Percentiles rank a stretch among this genome's conserved stretches.
Conservation (phyloP, 2,888 invertebrate species). For the Sphaerophoria taeniata region DNA sequence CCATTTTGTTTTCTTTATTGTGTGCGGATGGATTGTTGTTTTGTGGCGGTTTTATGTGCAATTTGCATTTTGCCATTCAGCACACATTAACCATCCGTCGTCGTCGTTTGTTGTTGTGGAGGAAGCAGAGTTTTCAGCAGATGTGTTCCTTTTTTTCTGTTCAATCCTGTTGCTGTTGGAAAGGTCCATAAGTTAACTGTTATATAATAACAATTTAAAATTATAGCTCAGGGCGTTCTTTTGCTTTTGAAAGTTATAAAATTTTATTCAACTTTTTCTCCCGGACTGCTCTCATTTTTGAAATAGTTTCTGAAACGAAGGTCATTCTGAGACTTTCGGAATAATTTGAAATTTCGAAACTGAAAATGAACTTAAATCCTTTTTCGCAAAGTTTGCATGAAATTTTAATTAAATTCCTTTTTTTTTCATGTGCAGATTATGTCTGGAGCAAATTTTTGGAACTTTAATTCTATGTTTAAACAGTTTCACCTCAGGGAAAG, state of each 20-base stretch:
- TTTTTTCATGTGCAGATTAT: not conserved
- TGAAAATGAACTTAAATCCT: constrained; percentile 37
- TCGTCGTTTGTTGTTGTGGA: not conserved
- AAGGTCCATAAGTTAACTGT: not conserved
- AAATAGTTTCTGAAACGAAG: constrained; percentile 11
- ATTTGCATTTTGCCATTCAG: constrained; percentile 56
- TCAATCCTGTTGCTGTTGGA: constrained; percentile 55
- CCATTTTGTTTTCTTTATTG: constrained; percentile 6
- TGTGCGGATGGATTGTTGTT: constrained; percentile 45
- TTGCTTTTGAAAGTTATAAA: too few species aligned
- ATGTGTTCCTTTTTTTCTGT: constrained; percentile 15
- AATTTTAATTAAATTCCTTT: constrained; percentile 62
- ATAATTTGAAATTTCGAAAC: constrained; percentile 34
- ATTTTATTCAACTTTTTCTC: too few species aligned
- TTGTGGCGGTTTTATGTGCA: constrained; percentile 45
- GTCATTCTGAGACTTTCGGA: constrained; percentile 2
- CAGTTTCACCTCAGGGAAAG: too few species aligned
- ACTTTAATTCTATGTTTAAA: too few species aligned
- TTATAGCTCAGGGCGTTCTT: too few species aligned
- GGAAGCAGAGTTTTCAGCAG: not conserved
- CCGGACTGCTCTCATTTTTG: constrained; percentile 1
- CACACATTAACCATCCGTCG: not conserved
- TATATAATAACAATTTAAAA: too few species aligned
- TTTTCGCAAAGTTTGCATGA: constrained; percentile 47
- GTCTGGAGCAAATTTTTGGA: not conserved